Base-by-base conservation (phyloP, 2,797 vertebrate genomes). In the Trematomus bernacchii region DNA sequence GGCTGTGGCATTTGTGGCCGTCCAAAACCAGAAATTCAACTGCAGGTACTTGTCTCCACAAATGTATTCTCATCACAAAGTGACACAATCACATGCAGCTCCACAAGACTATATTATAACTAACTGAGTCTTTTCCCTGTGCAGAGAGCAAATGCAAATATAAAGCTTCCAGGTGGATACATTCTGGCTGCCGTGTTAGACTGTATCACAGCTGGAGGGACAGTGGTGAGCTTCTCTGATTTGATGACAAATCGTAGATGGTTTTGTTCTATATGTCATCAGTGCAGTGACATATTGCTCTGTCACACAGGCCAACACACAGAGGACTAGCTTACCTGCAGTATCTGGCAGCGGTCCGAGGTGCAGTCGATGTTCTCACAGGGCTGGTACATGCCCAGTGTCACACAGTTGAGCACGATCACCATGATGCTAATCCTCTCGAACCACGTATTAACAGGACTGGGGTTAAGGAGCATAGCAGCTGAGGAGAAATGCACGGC, bases 321-420 rank as follows among this genome's bases (percentile, higher is more conserved):
- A 40, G 48, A 12, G 7, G 12, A 48, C 27, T 1, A 4, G 7
- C 76, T 89, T 60, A 98, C 98, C 97, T 99, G 97, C 78, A 99
- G 95, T 82, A 99, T 96, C 93, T 98, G 97, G 94, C 98, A 99
- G 90, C 97, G 97, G 89, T 99, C 97, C 0, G 97, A 97, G 79
- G 98, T 96, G 89, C 98, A 99, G 93, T 99, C 97, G 93, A 99
- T 98, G 94, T 99, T 98, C 77, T 99, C 97, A 42, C 98, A 99
- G 0, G 98, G 98, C 83, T 99, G 98, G 95, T 98, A 99, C 98
- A 99, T 99, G 88, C 98, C 98, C 87, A 99, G 92, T 1, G 98
- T 99, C 84, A 99, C 97, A 15, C 98, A 99, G 94, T 99, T 99
- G 69, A 99, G 95, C 83, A 99, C 93, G 92, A 99, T 99, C 87